phyloP scores from a whole-genome alignment of 2,113 vertebrate genomes.

The Paraplagusia blochii region DNA sequence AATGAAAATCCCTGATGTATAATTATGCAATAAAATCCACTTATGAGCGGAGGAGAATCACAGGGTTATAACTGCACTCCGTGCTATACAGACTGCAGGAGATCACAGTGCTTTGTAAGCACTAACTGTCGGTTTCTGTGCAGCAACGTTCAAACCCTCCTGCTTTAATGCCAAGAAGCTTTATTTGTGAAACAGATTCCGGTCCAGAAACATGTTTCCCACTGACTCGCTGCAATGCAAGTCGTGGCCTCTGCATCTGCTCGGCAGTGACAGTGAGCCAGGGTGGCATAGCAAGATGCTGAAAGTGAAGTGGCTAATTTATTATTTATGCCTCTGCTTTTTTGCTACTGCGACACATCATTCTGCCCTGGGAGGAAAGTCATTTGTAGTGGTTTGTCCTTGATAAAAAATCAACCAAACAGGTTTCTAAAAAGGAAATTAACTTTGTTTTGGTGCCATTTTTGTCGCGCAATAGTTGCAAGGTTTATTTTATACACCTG shows the following conservation, averaged over 20 bases:
- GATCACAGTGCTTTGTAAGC: conserved; percentile 33
- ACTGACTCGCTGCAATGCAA: not conserved
- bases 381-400: not conserved
- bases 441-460: not conserved
- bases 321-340: not conserved
- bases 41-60: conserved; percentile 23
- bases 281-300: not conserved
- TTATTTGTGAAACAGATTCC: conserved; percentile 1
- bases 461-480: not conserved
- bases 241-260: not conserved
- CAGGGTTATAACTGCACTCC: conserved; percentile 38
- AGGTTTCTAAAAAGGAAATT: not conserved
- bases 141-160: conserved; percentile 17
- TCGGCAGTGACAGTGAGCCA: not conserved
- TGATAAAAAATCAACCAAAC: not conserved
- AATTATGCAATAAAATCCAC: conserved; percentile 55
- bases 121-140: conserved; percentile 46
- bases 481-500: too few species aligned
- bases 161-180: not conserved
- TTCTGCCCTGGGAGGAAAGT: not conserved
- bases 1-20: conserved; percentile 42
- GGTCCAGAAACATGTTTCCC: not conserved
- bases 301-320: not conserved
- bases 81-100: conserved; percentile 32
- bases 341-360: not conserved